A percentile compares a stretch with the other conserved stretches of the same genome.
These are phyloP conservation scores for Luperina nickerlii DNA, from an alignment of 2,888 invertebrate genomes.

Conservation along the genomic window DNA sequence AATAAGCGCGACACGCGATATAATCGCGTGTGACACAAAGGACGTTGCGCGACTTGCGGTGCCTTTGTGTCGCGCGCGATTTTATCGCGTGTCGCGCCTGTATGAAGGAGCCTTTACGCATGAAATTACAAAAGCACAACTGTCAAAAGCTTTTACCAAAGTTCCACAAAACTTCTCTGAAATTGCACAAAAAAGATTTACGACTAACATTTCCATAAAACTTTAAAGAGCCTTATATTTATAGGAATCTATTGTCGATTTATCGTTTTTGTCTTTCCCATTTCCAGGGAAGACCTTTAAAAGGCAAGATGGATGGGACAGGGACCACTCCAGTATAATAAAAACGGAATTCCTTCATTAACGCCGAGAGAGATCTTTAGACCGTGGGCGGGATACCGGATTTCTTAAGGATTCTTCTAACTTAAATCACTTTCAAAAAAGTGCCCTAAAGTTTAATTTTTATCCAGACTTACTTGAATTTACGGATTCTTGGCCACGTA, in stretches of 20 bases:
- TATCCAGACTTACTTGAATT: constrained; percentile 56
- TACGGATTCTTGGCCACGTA: constrained; percentile 63
- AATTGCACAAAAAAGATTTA: constrained; percentile 6
- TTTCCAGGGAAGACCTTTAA: constrained; percentile 63
- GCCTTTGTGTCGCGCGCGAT: no score
- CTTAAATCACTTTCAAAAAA: constrained; percentile 74
- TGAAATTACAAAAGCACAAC: background rate
- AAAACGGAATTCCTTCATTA: constrained; percentile 85
- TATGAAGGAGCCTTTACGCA: background rate
- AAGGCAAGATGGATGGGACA: constrained; percentile 79
- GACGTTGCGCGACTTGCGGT: no score
- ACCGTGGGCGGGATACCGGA: constrained; percentile 61
- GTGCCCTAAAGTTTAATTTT: constrained; percentile 70
- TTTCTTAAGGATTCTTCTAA: constrained; percentile 71
- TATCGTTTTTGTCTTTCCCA: constrained; percentile 66
- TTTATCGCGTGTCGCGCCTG: no score
- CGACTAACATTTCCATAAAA: constrained; percentile 32
- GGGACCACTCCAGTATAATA: constrained; percentile 77
- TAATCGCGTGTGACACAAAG: no score
- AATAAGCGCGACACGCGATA: no score
- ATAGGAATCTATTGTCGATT: constrained; percentile 61
- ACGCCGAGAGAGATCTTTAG: constrained; percentile 69
- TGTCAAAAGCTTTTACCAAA: constrained; percentile 1
- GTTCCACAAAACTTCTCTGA: background rate
- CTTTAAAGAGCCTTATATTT: constrained; percentile 44